Evolutionary conservation across 1,140 invertebrate genomes (phyloP).

Genomic region (Monomorium pharaonis): DNA sequence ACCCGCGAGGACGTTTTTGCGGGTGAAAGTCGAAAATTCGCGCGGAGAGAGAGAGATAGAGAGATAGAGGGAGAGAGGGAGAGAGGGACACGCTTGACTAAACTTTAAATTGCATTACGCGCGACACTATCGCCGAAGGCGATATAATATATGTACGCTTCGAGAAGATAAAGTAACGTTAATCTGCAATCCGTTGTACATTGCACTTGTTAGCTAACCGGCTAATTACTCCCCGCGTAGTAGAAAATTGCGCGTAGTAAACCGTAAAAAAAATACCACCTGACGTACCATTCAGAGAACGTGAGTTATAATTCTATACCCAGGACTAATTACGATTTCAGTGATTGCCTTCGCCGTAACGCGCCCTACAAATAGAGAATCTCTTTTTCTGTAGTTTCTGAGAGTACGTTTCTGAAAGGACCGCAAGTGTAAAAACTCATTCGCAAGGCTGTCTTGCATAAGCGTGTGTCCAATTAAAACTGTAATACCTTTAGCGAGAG

Average conservation of each 20-base stretch:
- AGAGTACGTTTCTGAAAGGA: background rate
- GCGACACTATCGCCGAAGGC: slow-evolving; percentile 29
- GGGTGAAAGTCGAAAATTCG: slow-evolving; percentile 61
- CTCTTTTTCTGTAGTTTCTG: background rate
- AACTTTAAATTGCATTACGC: background rate
- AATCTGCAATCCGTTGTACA: slow-evolving; percentile 23
- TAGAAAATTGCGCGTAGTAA: background rate
- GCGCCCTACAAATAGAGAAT: background rate
- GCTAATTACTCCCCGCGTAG: slow-evolving; percentile 26
- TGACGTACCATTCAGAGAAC: background rate
- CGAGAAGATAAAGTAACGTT: slow-evolving; percentile 37
- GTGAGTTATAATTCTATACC: slow-evolving; percentile 13
- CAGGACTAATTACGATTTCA: background rate
- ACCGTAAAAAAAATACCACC: background rate
- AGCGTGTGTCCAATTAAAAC: slow-evolving; percentile 35
- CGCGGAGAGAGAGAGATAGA: background rate
- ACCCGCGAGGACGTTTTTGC: slow-evolving; percentile 29
- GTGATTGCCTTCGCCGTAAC: background rate
- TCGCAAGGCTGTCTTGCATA: background rate
- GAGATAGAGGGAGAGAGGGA: no score
- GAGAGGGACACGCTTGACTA: slow-evolving; percentile 22
- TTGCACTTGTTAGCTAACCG: slow-evolving; percentile 44
- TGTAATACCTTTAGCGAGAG: background rate
- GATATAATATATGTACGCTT: background rate
- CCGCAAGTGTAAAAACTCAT: background rate